A percentile compares a stretch with the other conserved stretches of the same genome.
Conservation (phyloP, 2,797 vertebrate genomes). For the Chelonia mydas region DNA sequence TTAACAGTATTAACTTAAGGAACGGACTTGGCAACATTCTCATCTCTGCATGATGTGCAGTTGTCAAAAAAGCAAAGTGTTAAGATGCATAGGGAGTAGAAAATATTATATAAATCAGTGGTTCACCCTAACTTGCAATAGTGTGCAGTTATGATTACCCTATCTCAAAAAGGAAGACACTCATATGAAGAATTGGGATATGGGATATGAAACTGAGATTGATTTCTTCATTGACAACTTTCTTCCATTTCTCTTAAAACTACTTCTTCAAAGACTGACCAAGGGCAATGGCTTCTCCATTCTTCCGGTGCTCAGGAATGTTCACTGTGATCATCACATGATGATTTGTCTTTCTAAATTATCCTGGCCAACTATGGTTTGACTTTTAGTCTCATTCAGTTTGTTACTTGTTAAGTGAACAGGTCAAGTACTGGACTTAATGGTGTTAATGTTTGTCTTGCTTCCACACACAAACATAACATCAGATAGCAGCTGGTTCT, state of each 20-base stretch:
- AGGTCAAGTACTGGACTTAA: not conserved
- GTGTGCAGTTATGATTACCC: not conserved
- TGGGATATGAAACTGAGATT: not conserved
- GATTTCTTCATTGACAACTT: slow-evolving; percentile 3
- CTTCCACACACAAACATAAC: not conserved
- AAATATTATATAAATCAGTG: not conserved
- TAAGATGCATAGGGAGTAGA: not conserved
- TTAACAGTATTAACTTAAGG: not conserved
- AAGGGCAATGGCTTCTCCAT: slow-evolving; percentile 60
- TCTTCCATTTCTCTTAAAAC: slow-evolving; percentile 67
- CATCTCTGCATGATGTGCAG: not conserved
- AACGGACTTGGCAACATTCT: not conserved
- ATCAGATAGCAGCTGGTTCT: not conserved
- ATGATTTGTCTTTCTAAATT: slow-evolving; percentile 69
- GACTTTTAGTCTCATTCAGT: slow-evolving; percentile 28
- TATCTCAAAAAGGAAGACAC: not conserved
- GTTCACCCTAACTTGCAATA: not conserved
- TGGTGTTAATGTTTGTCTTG: not conserved
- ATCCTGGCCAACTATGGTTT: slow-evolving; percentile 61
- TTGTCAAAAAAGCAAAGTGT: not conserved
- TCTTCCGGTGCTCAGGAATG: slow-evolving; percentile 49
- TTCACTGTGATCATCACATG: slow-evolving; percentile 62
- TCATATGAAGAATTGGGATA: not conserved
- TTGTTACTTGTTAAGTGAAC: not conserved
- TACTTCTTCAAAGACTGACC: slow-evolving; percentile 48